Conservation (phyloP, 2,113 vertebrate genomes). For the Pseudopipra pipra region DNA sequence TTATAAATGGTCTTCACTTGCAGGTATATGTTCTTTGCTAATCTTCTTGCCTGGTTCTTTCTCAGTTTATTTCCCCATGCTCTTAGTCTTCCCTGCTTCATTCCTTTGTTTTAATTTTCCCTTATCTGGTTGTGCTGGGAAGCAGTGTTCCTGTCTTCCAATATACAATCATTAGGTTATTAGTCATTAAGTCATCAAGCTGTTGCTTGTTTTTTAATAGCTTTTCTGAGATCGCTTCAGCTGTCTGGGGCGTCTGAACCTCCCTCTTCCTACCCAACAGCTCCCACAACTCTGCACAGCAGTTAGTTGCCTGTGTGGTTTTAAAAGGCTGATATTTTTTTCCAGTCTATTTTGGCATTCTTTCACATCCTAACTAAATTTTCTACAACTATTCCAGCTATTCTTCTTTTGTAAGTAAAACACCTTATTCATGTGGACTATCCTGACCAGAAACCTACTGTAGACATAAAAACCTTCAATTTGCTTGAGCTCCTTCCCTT, state of each 20-base stretch:
- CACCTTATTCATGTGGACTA: neutral
- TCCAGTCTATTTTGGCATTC: neutral
- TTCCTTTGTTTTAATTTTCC: neutral
- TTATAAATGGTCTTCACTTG: neutral
- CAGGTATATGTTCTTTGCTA: neutral
- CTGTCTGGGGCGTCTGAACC: neutral
- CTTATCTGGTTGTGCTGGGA: neutral
- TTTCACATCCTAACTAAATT: neutral
- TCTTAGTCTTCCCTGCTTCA: neutral
- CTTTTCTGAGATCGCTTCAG: neutral
- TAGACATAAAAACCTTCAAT: neutral
- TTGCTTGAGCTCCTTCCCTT: neutral
- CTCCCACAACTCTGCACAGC: neutral
- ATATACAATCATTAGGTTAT: neutral
- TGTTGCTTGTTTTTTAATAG: neutral
- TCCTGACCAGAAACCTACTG: neutral
- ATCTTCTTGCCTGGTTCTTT: conserved; percentile 8
- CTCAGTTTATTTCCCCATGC: neutral
- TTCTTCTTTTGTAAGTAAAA: neutral
- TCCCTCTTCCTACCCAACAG: neutral
- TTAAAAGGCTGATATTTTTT: neutral
- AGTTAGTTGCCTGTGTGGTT: neutral
- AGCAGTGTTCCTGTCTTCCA: neutral
- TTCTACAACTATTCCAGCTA: neutral
- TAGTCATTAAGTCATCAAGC: neutral